Conservation (phyloP, 2,888 invertebrate species). For the Toxonevra muliebris region DNA sequence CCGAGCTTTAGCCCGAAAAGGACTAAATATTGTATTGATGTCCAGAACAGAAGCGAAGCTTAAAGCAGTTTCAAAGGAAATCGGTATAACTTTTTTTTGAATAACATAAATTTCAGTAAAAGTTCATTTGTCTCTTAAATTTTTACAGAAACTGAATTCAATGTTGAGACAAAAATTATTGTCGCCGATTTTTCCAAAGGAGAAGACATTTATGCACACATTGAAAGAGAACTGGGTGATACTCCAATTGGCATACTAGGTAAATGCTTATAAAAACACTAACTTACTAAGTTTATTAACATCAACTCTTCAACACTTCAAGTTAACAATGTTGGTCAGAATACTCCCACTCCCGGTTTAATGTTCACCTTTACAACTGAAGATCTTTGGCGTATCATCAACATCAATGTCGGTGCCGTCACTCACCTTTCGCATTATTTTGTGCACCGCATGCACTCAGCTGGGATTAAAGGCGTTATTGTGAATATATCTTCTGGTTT, state of each 20-base stretch:
- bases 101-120: neutral
- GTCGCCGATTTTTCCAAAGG: slow-evolving; percentile 82
- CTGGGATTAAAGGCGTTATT: slow-evolving; percentile 77
- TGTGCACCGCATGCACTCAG: slow-evolving; percentile 78
- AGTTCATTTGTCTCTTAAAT: neutral
- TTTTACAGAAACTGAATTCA: slow-evolving; percentile 66
- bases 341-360: slow-evolving; percentile 75
- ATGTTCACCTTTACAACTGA: slow-evolving; percentile 75
- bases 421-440: slow-evolving; percentile 82
- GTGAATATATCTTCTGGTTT: slow-evolving; percentile 91
- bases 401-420: slow-evolving; percentile 86
- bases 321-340: slow-evolving; percentile 73
- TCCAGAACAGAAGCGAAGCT: slow-evolving; percentile 79
- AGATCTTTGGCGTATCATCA: slow-evolving; percentile 81
- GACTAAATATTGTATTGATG: slow-evolving; percentile 81
- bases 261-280: slow-evolving; percentile 61
- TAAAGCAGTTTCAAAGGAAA: slow-evolving; percentile 73
- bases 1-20: slow-evolving; percentile 76
- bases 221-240: slow-evolving; percentile 74
- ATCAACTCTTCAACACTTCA: slow-evolving; percentile 29
- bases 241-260: slow-evolving; percentile 85
- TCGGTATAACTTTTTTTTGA: slow-evolving; percentile 69
- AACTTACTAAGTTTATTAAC: neutral
- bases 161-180: slow-evolving; percentile 75
- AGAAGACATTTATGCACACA: slow-evolving; percentile 72